These are phyloP conservation scores for Phrynosoma blainvillii DNA, from an alignment of 2,113 vertebrate genomes.

Conservation along the genomic window DNA sequence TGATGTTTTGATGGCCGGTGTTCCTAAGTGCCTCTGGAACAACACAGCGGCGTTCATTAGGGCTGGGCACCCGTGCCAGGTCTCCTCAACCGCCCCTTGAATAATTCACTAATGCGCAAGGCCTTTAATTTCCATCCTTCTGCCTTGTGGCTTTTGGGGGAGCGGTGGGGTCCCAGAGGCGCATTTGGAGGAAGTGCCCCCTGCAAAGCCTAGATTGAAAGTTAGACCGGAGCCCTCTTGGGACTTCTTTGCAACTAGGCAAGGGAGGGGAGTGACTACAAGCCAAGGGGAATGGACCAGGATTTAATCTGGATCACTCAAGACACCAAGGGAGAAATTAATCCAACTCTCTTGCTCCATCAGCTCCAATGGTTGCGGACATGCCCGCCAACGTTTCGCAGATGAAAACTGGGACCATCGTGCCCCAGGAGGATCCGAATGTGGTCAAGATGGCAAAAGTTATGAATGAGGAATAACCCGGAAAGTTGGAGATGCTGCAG, in stretches of 20 bases:
- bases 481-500: too few species aligned
- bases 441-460: too few species aligned
- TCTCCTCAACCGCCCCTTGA: constrained; percentile 45
- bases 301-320: neutral
- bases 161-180: neutral
- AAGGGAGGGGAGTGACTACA: fast-evolving
- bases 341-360: neutral
- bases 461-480: too few species aligned
- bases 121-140: neutral
- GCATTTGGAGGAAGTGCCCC: fast-evolving
- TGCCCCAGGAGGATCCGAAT: too few species aligned
- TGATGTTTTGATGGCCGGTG: constrained; percentile 1
- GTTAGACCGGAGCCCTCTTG: neutral
- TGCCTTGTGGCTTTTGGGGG: neutral
- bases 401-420: too few species aligned
- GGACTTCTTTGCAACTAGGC: fast-evolving
- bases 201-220: fast-evolving
- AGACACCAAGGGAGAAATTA: neutral
- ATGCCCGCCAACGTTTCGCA: too few species aligned
- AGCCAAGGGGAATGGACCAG: neutral
- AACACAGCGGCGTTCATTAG: constrained; percentile 22
- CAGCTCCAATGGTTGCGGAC: too few species aligned
- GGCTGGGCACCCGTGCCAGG: neutral
- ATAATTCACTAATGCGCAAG: constrained; percentile 56
- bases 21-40: constrained; percentile 6